phyloP scores from a whole-genome alignment of 2,113 vertebrate genomes.

The Pygoscelis antarcticus region DNA sequence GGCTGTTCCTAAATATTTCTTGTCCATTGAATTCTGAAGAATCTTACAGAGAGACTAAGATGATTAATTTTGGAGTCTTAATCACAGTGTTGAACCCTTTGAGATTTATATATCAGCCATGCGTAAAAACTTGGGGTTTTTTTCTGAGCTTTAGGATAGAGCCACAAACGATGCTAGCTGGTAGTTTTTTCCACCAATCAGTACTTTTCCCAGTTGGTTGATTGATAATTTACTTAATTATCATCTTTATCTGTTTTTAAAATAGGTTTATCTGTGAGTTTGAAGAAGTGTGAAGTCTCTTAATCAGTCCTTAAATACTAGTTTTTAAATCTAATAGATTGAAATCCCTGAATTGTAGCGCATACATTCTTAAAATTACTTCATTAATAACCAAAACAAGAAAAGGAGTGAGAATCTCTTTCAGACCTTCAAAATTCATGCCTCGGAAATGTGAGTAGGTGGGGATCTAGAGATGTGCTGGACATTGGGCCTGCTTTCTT shows the following conservation, averaged over 20 bases:
- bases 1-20: background rate
- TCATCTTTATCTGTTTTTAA: background rate
- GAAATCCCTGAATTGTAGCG: background rate
- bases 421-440: background rate
- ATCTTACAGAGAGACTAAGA: background rate
- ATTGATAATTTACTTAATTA: background rate
- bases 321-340: background rate
- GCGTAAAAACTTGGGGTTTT: background rate
- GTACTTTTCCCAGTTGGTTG: background rate
- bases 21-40: background rate
- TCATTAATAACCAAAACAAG: background rate
- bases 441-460: conserved; percentile 2
- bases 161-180: background rate
- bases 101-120: background rate
- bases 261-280: background rate
- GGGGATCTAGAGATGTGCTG: background rate
- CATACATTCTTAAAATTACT: background rate
- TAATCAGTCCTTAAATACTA: background rate
- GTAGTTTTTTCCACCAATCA: background rate
- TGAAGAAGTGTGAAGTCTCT: background rate
- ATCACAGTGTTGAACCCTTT: background rate
- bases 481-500: background rate
- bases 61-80: background rate
- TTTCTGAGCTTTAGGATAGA: background rate
- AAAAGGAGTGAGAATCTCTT: background rate